Percentiles rank a stretch among this genome's conserved stretches.
Evolutionary conservation across 1,140 invertebrate species (phyloP).

Genomic region (Drusus annulatus): DNA sequence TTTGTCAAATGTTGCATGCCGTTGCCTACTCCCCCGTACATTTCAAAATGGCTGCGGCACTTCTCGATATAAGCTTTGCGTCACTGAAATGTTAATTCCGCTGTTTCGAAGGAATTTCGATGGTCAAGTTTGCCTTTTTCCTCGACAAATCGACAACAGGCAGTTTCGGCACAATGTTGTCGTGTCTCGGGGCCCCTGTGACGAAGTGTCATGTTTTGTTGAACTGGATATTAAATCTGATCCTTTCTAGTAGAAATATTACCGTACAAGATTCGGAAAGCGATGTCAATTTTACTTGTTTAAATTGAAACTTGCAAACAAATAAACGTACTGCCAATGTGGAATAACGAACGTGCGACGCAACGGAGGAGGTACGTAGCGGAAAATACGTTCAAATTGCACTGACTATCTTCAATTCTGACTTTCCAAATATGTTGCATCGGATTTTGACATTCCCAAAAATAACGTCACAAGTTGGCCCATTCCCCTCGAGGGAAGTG

Average conservation of each 20-base stretch:
- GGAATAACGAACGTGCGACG: slow-evolving; percentile 14
- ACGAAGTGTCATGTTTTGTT: slow-evolving; percentile 38
- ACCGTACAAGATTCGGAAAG: slow-evolving; percentile 26
- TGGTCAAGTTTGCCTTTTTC: slow-evolving; percentile 5
- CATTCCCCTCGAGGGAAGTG: neutral
- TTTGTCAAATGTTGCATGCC: slow-evolving; percentile 70
- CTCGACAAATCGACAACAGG: neutral
- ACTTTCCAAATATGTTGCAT: slow-evolving; percentile 11
- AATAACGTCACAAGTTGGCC: neutral
- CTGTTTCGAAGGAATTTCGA: slow-evolving; percentile 44
- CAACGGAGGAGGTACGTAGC: slow-evolving; percentile 6
- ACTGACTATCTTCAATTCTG: neutral
- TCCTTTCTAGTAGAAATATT: slow-evolving; percentile 15
- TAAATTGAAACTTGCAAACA: slow-evolving; percentile 4
- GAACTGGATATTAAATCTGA: slow-evolving; percentile 22
- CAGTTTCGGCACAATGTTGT: neutral
- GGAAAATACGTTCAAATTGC: neutral
- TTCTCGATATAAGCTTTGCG: slow-evolving; percentile 72
- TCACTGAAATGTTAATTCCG: slow-evolving; percentile 71
- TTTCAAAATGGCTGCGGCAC: slow-evolving; percentile 73
- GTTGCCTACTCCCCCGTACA: slow-evolving; percentile 71
- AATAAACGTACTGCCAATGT: slow-evolving; percentile 3
- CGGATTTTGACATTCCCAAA: slow-evolving; percentile 19
- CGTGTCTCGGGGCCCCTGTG: neutral
- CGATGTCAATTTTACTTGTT: slow-evolving; percentile 36